Evolutionary conservation across 2,888 invertebrate species (phyloP).

Genomic region (Drosophila pullipes): DNA sequence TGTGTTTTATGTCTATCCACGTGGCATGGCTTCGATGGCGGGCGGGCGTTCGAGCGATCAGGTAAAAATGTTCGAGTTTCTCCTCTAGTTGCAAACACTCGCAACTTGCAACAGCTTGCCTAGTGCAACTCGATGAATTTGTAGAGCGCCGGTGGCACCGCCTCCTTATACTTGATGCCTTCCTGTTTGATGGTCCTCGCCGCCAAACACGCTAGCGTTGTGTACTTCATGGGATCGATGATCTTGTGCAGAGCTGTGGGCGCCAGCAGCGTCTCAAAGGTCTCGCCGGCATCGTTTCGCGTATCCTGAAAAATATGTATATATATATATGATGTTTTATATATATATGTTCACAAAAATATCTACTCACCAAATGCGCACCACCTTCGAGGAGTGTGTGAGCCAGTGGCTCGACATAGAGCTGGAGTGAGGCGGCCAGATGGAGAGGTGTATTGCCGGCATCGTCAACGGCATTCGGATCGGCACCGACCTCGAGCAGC

Average conservation of each 20-base stretch:
- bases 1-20: conserved; percentile 49
- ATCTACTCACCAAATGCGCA: conserved; percentile 86
- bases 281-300: conserved; percentile 91
- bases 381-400: conserved; percentile 91
- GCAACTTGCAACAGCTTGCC: conserved; percentile 30
- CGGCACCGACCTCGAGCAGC: conserved; percentile 92
- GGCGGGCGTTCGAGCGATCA: conserved; percentile 43
- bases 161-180: conserved; percentile 88
- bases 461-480: conserved; percentile 92
- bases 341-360: neutral
- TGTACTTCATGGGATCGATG: conserved; percentile 91
- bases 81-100: conserved; percentile 26
- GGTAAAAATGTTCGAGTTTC: conserved; percentile 18
- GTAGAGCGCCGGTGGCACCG: conserved; percentile 87
- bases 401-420: conserved; percentile 90
- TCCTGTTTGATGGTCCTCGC: conserved; percentile 92
- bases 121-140: conserved; percentile 85
- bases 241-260: conserved; percentile 88
- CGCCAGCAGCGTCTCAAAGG: conserved; percentile 90
- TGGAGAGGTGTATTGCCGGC: conserved; percentile 96
- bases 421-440: conserved; percentile 91
- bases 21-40: conserved; percentile 69
- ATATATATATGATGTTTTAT: neutral
- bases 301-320: conserved; percentile 85
- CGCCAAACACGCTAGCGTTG: conserved; percentile 93